Conservation (phyloP, 2,888 invertebrate species). For the Volucella inanis region DNA sequence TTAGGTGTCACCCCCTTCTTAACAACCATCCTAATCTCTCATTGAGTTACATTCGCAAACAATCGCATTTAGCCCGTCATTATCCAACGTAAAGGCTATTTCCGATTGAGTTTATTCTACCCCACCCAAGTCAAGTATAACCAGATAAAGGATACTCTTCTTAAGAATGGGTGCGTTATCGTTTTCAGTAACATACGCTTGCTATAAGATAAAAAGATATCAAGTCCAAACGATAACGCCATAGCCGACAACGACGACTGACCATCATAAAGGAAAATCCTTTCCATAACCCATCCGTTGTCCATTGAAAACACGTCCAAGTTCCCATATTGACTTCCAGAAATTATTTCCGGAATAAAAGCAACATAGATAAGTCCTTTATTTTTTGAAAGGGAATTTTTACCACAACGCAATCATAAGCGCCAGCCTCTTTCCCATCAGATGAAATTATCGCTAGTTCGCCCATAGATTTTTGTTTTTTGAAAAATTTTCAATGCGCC, state of each 20-base stretch:
- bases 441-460: conserved; percentile 64
- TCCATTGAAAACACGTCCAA: background rate
- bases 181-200: background rate
- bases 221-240: conserved; percentile 36
- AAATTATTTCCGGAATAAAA: background rate
- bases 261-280: conserved; percentile 19
- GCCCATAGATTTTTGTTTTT: conserved; percentile 56
- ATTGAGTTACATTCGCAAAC: too few relatives aligned
- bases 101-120: too few relatives aligned
- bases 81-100: too few relatives aligned
- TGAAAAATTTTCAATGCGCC: conserved; percentile 52
- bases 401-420: conserved; percentile 68
- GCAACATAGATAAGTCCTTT: conserved; percentile 22
- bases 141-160: too few relatives aligned
- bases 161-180: too few relatives aligned
- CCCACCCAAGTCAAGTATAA: too few relatives aligned
- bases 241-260: background rate
- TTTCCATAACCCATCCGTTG: conserved; percentile 20
- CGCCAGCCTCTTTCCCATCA: conserved; percentile 67
- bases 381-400: conserved; percentile 7
- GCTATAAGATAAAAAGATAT: conserved; percentile 8
- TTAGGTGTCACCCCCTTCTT: too few relatives aligned
- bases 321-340: background rate
- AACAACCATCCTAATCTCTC: too few relatives aligned
- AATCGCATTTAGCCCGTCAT: too few relatives aligned